phyloP scores from a whole-genome alignment of 2,888 invertebrate species.

The Iphiclides podalirius region DNA sequence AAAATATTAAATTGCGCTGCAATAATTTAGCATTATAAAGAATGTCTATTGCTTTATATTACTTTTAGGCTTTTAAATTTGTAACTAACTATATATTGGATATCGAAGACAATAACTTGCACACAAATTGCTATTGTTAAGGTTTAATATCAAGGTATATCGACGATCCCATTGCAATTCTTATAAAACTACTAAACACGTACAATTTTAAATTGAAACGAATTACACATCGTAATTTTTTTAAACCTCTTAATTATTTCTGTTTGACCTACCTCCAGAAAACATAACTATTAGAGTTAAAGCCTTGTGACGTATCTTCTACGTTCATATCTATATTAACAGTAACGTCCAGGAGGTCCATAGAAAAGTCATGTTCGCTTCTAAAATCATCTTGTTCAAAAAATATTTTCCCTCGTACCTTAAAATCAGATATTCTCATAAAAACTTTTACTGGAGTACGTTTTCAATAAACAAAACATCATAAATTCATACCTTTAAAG shows the following conservation, averaged over 20 bases:
- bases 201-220: background rate
- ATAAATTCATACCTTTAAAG: conserved; percentile 41
- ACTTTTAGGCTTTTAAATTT: too few relatives aligned
- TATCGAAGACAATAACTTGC: too few relatives aligned
- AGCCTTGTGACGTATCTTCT: conserved; percentile 6
- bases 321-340: conserved; percentile 36
- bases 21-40: too few relatives aligned
- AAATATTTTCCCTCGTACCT: conserved; percentile 33
- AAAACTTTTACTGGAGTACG: too few relatives aligned
- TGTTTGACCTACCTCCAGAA: conserved; percentile 43
- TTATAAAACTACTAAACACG: background rate
- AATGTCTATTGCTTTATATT: too few relatives aligned
- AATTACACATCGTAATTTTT: too few relatives aligned
- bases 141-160: too few relatives aligned
- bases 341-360: conserved; percentile 46
- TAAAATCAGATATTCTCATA: background rate
- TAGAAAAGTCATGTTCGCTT: conserved; percentile 36
- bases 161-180: too few relatives aligned
- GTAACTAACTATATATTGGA: too few relatives aligned
- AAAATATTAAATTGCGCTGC: too few relatives aligned
- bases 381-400: conserved; percentile 25
- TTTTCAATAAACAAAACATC: background rate
- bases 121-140: background rate
- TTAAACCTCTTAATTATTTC: background rate
- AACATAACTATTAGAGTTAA: conserved; percentile 21